These are phyloP conservation scores for Cheiracanthium punctorium DNA, from an alignment of 2,888 invertebrate species.

Conservation along the genomic window DNA sequence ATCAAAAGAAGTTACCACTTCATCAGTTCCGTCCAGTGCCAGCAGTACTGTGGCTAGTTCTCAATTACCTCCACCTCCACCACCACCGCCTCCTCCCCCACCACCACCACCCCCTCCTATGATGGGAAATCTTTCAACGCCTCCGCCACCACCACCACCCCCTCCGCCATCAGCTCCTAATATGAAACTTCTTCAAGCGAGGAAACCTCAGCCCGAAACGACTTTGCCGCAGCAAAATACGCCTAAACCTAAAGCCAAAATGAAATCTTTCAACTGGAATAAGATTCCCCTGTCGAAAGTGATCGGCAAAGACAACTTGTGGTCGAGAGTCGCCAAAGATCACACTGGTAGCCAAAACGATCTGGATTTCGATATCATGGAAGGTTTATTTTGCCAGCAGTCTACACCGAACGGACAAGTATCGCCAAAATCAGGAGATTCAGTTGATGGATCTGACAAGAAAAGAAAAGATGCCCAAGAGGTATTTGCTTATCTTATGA, in stretches of 20 bases:
- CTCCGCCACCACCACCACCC: constrained; percentile 73
- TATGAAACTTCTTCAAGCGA: background rate
- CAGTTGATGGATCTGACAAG: constrained; percentile 42
- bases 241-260: constrained; percentile 94
- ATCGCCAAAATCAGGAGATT: constrained; percentile 54
- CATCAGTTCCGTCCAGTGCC: background rate
- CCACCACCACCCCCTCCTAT: constrained; percentile 71
- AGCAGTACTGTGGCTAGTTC: background rate
- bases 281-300: constrained; percentile 95
- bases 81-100: constrained; percentile 74
- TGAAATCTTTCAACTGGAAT: constrained; percentile 99
- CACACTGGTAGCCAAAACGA: constrained; percentile 87
- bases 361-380: constrained; percentile 95
- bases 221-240: constrained; percentile 75
- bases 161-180: constrained; percentile 71
- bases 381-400: constrained; percentile 92
- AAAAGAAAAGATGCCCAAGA: constrained; percentile 63
- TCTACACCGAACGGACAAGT: constrained; percentile 76
- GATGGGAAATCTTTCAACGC: constrained; percentile 70
- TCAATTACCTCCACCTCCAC: constrained; percentile 71
- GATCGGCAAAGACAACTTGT: constrained; percentile 92
- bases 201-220: constrained; percentile 19
- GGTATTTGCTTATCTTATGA: constrained; percentile 26
- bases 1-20: background rate
- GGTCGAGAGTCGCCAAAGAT: constrained; percentile 90